Conservation (phyloP, 2,113 vertebrate species). For the Carassius gibelio region DNA sequence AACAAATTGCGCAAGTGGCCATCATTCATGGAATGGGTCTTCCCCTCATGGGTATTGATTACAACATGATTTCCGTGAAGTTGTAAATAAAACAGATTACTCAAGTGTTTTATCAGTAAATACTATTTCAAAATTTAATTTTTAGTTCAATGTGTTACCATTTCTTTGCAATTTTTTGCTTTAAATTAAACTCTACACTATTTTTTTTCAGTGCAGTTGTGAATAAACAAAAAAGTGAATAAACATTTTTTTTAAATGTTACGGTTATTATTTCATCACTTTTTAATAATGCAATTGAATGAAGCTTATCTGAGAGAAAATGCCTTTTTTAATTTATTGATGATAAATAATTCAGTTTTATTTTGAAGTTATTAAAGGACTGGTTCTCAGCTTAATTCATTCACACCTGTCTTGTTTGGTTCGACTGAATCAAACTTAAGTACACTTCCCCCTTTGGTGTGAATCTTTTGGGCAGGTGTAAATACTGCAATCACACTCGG, state of each 20-base stretch:
- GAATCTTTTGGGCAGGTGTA: no score
- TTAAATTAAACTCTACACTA: neutral
- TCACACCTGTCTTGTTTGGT: no score
- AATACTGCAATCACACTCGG: no score
- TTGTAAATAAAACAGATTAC: neutral
- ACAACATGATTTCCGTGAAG: slow-evolving; percentile 33
- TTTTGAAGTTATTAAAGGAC: neutral
- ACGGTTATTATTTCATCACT: neutral
- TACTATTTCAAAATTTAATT: neutral
- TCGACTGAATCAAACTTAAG: no score
- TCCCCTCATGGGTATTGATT: slow-evolving; percentile 31
- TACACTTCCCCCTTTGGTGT: no score
- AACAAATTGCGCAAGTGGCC: slow-evolving; percentile 52
- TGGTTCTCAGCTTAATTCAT: neutral
- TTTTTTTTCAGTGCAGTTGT: neutral
- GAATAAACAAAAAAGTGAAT: neutral
- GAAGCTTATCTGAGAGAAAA: no score
- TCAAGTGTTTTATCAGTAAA: neutral
- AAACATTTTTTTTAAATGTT: neutral
- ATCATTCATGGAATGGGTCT: slow-evolving; percentile 39
- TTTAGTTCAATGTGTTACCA: neutral
- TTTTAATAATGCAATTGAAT: neutral
- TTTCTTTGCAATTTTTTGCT: neutral
- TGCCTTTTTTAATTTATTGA: neutral
- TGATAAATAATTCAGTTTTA: neutral